A percentile compares a stretch with the other conserved stretches of the same genome.
Conservation (phyloP, 2,888 invertebrate species). For the Plusia festucae region DNA sequence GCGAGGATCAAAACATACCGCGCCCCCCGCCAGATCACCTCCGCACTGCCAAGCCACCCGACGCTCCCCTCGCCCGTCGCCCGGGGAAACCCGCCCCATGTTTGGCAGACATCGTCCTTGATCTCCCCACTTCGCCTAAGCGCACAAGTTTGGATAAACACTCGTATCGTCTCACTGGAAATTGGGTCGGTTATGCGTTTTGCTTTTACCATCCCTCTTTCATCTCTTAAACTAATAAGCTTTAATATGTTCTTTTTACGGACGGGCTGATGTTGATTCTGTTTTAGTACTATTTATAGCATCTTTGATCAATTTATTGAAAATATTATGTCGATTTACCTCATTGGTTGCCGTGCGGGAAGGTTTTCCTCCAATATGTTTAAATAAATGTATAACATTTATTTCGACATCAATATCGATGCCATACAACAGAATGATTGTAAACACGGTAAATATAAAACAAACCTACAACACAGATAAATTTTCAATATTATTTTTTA, state of each 20-base stretch:
- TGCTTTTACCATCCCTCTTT: conserved; percentile 65
- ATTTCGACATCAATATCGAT: too few relatives aligned
- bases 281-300: conserved; percentile 31
- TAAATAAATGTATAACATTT: too few relatives aligned
- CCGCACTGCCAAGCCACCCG: conserved; percentile 56
- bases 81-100: conserved; percentile 88
- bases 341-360: background rate
- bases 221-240: conserved; percentile 61
- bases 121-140: conserved; percentile 84
- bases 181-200: conserved; percentile 87
- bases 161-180: conserved; percentile 81
- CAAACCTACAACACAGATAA: too few relatives aligned
- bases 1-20: conserved; percentile 87
- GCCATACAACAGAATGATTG: too few relatives aligned
- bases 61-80: conserved; percentile 72
- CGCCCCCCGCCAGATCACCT: conserved; percentile 67
- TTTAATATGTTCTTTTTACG: conserved; percentile 30
- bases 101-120: conserved; percentile 89
- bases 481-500: too few relatives aligned
- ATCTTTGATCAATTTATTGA: conserved; percentile 8
- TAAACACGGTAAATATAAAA: too few relatives aligned
- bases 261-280: conserved; percentile 10
- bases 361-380: background rate
- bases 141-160: conserved; percentile 87
- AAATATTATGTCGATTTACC: conserved; percentile 10